Conservation (phyloP, 2,797 vertebrate species). For the Ispidina picta region DNA sequence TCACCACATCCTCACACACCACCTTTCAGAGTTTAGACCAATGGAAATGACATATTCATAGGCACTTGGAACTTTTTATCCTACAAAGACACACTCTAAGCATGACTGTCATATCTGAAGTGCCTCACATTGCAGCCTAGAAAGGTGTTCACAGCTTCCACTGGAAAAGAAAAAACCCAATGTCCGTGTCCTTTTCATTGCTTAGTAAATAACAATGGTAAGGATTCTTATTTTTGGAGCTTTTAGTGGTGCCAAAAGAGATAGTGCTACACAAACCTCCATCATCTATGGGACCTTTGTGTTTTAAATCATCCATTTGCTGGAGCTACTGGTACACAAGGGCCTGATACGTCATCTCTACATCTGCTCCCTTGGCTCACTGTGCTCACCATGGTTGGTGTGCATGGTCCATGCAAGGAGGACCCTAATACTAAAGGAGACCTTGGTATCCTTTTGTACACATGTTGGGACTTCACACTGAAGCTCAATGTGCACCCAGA, state of each 20-base stretch:
- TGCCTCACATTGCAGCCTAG: neutral
- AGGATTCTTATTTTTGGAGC: neutral
- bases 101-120: neutral
- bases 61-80: constrained; percentile 1
- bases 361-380: neutral
- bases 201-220: neutral
- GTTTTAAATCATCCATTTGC: neutral
- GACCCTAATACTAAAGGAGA: neutral
- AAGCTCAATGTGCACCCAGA: neutral
- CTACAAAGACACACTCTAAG: neutral
- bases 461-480: neutral
- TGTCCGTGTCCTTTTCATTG: neutral
- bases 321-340: neutral
- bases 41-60: constrained; percentile 6
- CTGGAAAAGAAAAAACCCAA: neutral
- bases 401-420: neutral
- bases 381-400: rapidly evolving
- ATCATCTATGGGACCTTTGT: rapidly evolving
- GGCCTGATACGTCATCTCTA: neutral
- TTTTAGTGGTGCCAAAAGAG: neutral
- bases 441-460: neutral
- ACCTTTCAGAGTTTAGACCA: neutral
- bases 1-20: neutral
- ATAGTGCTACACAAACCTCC: rapidly evolving
- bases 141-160: neutral